Conservation (phyloP, 1,140 invertebrate genomes). For the Drosophila sechellia region DNA sequence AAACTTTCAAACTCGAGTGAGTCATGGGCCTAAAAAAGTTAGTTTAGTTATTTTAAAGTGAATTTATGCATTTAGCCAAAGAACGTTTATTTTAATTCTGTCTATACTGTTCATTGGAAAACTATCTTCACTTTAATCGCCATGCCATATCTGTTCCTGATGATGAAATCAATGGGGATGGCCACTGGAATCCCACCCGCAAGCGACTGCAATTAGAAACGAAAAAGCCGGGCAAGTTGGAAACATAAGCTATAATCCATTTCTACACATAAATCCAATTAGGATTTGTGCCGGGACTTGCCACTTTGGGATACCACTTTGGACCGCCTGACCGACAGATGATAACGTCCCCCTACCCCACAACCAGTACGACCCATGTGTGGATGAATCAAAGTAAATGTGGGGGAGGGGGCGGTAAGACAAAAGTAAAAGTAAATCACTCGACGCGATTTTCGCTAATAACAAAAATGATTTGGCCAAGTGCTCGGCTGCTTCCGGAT, state of each 20-base stretch:
- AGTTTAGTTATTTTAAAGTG: too few relatives aligned
- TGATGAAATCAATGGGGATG: not conserved
- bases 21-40: not conserved
- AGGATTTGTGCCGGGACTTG: conserved; percentile 70
- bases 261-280: conserved; percentile 83
- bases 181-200: conserved; percentile 3
- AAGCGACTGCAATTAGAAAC: conserved; percentile 64
- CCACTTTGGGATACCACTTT: conserved; percentile 41
- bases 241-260: conserved; percentile 76
- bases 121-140: not conserved
- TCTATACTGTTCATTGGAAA: not conserved
- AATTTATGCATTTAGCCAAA: too few relatives aligned
- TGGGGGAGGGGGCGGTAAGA: conserved; percentile 39
- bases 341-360: conserved; percentile 41
- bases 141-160: not conserved
- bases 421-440: conserved; percentile 83
- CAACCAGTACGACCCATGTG: conserved; percentile 14
- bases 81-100: too few relatives aligned
- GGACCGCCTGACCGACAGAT: conserved; percentile 48
- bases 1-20: conserved; percentile 1
- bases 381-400: conserved; percentile 67
- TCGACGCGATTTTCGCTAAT: conserved; percentile 80
- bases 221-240: conserved; percentile 41
- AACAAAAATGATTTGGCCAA: conserved; percentile 79
- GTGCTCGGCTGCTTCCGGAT: conserved; percentile 26